Evolutionary conservation across 2,113 vertebrate genomes (phyloP).

Genomic region (Lontra canadensis): DNA sequence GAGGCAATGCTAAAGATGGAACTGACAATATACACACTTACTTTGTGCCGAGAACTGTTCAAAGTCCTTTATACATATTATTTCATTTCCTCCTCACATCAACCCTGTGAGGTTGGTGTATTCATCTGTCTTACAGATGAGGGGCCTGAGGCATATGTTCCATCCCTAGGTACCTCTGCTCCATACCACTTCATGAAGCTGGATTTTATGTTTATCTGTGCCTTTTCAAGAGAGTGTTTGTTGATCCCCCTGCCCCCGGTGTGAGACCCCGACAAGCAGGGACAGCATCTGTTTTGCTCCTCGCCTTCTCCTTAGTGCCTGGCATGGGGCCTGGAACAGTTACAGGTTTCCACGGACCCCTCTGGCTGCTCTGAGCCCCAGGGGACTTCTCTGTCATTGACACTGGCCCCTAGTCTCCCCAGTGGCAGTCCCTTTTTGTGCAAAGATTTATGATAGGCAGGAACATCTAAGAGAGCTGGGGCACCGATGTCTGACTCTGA

Average conservation of each 20-base stretch:
- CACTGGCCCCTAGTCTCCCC: accelerated
- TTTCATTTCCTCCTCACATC: neutral
- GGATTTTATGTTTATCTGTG: neutral
- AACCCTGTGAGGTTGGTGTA: neutral
- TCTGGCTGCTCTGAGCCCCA: neutral
- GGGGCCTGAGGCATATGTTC: neutral
- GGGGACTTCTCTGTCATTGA: neutral
- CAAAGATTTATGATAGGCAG: neutral
- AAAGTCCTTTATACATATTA: neutral
- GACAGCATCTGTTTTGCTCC: neutral
- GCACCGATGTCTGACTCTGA: neutral
- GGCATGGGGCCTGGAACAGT: neutral
- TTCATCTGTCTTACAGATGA: neutral
- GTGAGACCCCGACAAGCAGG: neutral
- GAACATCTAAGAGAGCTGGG: neutral
- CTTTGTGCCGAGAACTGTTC: neutral
- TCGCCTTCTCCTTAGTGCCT: neutral
- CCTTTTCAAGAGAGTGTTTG: neutral
- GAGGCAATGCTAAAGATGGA: neutral
- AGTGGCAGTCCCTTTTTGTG: neutral
- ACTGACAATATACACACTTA: neutral
- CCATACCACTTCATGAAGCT: neutral
- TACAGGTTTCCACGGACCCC: neutral
- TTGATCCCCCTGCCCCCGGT: neutral
- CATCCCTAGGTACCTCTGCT: neutral